These are phyloP conservation scores for Sylvilagus bachmani DNA, from an alignment of 2,113 vertebrate genomes.

Conservation along the genomic window DNA sequence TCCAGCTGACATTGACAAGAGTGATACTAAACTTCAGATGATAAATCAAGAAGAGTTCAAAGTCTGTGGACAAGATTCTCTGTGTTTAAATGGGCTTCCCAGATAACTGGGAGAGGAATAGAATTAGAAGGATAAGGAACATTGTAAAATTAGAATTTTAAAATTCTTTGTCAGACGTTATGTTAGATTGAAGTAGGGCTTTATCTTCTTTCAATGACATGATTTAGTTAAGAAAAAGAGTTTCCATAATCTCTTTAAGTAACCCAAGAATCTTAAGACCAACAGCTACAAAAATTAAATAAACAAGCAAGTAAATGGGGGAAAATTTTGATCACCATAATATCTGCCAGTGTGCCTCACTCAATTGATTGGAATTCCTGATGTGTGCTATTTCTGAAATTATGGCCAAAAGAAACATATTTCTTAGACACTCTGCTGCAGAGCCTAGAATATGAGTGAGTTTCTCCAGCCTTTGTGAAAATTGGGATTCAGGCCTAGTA, in stretches of 20 bases:
- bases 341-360: neutral
- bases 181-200: neutral
- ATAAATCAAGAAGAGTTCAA: conserved; percentile 15
- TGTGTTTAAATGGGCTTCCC: neutral
- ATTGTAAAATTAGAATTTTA: neutral
- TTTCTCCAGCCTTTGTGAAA: neutral
- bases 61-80: conserved; percentile 6
- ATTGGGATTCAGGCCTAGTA: neutral
- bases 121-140: neutral
- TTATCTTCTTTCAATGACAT: neutral
- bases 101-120: neutral
- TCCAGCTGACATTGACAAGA: neutral
- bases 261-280: neutral
- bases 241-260: neutral
- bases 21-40: neutral
- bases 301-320: neutral
- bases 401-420: neutral
- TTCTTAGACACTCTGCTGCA: neutral
- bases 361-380: conserved; percentile 5
- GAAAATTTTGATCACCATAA: conserved; percentile 1
- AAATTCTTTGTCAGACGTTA: neutral
- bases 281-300: neutral
- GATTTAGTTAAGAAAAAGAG: neutral
- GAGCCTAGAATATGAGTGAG: neutral
- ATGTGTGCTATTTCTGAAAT: conserved; percentile 15